A percentile compares a stretch with the other conserved stretches of the same genome.
Conservation (phyloP, 2,888 invertebrate species). For the Eilema depressum region DNA sequence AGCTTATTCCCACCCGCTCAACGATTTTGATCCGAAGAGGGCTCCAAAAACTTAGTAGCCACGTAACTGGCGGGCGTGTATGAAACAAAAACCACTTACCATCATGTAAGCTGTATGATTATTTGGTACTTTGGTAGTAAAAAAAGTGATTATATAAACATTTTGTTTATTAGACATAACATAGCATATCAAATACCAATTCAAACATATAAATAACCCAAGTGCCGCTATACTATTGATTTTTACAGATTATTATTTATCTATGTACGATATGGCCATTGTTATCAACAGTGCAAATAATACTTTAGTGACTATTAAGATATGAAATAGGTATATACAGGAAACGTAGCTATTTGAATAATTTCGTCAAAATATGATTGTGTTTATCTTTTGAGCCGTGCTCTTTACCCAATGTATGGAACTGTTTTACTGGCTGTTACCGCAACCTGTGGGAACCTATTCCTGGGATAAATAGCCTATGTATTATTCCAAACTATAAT, state of each 20-base stretch:
- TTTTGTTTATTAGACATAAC: not conserved
- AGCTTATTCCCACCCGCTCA: too few species aligned
- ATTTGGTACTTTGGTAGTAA: not conserved
- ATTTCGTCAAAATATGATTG: not conserved
- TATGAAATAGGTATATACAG: not conserved
- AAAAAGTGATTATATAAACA: not conserved
- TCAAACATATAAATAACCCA: not conserved
- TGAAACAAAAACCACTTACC: too few species aligned
- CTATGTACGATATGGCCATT: not conserved
- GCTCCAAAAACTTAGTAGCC: too few species aligned
- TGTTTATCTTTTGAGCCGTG: not conserved
- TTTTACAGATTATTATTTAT: constrained; percentile 4
- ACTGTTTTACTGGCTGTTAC: too few species aligned
- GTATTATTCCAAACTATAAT: too few species aligned
- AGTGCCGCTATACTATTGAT: not conserved
- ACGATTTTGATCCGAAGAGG: too few species aligned
- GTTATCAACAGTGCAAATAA: not conserved
- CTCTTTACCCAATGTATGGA: too few species aligned
- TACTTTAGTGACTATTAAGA: not conserved
- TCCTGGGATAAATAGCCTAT: too few species aligned
- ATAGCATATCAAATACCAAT: not conserved
- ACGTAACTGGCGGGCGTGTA: too few species aligned
- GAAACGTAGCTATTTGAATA: not conserved
- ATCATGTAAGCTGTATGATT: too few species aligned
- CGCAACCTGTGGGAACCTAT: too few species aligned